These are phyloP conservation scores for Anneissia japonica DNA, from an alignment of 35 echinoderm and acorn worm genomes.

Conservation along the genomic window DNA sequence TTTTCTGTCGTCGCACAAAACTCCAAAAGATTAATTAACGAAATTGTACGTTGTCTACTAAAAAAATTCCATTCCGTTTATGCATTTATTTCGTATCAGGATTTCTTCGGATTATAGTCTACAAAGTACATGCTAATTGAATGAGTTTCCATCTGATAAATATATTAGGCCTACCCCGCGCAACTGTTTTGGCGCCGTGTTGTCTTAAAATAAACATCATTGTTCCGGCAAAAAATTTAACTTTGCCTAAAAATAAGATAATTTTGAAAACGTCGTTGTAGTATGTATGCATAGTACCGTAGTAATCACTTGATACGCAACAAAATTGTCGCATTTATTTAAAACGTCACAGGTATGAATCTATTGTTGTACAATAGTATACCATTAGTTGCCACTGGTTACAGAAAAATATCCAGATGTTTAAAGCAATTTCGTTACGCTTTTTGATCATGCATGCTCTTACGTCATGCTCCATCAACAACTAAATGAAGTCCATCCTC, in stretches of 20 bases:
- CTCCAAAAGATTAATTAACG: too few species aligned
- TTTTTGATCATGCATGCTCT: neutral
- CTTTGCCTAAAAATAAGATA: too few species aligned
- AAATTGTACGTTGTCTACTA: too few species aligned
- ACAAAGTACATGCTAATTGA: neutral
- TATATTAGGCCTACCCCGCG: neutral
- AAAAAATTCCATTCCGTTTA: too few species aligned
- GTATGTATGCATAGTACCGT: too few species aligned
- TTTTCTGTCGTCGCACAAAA: too few species aligned
- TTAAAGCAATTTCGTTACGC: neutral
- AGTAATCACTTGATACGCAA: neutral
- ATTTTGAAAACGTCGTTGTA: too few species aligned
- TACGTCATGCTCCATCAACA: neutral
- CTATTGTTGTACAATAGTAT: neutral
- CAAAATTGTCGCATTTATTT: constrained; percentile 1
- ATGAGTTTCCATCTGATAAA: neutral
- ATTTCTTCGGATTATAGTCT: neutral
- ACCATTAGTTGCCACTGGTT: neutral
- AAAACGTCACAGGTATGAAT: neutral
- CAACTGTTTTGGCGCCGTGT: neutral
- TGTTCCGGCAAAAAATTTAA: too few species aligned
- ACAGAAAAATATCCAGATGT: neutral
- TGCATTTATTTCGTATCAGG: too few species aligned
- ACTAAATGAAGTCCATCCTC: neutral
- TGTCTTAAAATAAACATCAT: too few species aligned